Base-by-base conservation (phyloP, 2,797 vertebrate species). In the Paedocypris micromegethes region DNA sequence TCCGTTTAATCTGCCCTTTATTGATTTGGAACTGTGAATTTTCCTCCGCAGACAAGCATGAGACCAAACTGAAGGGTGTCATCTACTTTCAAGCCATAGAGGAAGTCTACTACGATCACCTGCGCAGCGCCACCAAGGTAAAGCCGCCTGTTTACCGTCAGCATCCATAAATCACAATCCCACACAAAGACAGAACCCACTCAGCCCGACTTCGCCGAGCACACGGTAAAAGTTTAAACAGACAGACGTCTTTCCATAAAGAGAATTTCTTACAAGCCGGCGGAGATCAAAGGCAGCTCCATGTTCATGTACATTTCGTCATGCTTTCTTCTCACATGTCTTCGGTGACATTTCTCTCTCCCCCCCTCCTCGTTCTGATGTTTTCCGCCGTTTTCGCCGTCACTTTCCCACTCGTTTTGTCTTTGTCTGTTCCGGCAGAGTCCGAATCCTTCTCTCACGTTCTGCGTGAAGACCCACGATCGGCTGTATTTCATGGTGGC, bases 71-170 rank as follows among this genome's bases (percentile, higher is more conserved):
- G 82, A 98, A 98, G 85, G 96, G 96, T 0, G 92, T 97, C 77
- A 94, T 98, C 86, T 97, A 98, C 82, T 98, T 98, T 77, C 96
- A 98, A 87, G 96, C 96, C 39, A 98, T 98, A 0, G 94, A 98
- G 70, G 96, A 98, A 72, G 96, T 98, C 62, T 98, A 98, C 77
- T 98, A 98, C 0, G 95, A 98, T 83, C 96, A 98, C 80, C 92
- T 98, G 9, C 93, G 95, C 79, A 98, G 92, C 0, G 96, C 96
- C 0, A 90, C 92, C 37, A 98, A 98, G 95, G 96, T 98, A 65
- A 62, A 2, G 38, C 37, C 4, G 61, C 46, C 39, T 50, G 48
- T 75, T 71, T 70, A 67, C 58, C 9, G 53, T 66, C 44, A 58
- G 43, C 58, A 58, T 59, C 48, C 37, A 57, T 58, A 76, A 54